A percentile compares a stretch with the other conserved stretches of the same genome.
phyloP scores from a whole-genome alignment of 2,797 vertebrate genomes.

The Australoheros facetus region DNA sequence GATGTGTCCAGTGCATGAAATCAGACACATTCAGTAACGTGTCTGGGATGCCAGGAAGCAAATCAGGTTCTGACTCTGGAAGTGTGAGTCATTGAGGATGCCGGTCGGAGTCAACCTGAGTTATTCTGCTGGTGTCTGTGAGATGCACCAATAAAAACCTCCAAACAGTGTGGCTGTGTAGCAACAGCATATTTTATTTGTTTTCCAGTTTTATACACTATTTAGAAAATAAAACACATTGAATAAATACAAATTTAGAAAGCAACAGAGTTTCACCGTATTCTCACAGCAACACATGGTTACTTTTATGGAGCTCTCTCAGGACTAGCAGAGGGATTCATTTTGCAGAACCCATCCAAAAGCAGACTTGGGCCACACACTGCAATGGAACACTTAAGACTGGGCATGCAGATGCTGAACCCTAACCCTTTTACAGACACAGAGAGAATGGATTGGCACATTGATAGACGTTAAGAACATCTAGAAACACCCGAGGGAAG shows the following conservation, averaged over 20 bases:
- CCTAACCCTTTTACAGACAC: constrained; percentile 63
- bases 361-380: constrained; percentile 74
- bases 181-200: constrained; percentile 75
- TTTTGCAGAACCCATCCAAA: constrained; percentile 54
- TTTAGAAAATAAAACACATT: constrained; percentile 84
- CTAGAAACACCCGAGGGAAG: constrained; percentile 70
- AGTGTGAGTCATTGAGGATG: neutral
- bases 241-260: constrained; percentile 86
- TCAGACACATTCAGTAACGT: neutral
- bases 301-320: constrained; percentile 61
- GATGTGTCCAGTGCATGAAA: neutral
- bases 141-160: neutral
- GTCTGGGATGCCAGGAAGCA: neutral
- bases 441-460: constrained; percentile 77
- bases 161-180: constrained; percentile 23
- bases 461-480: constrained; percentile 75
- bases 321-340: constrained; percentile 55
- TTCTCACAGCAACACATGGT: constrained; percentile 68
- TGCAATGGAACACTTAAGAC: constrained; percentile 78
- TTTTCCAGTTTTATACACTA: constrained; percentile 75
- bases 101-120: neutral
- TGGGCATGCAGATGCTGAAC: constrained; percentile 82
- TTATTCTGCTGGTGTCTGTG: neutral
- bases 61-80: neutral
- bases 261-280: constrained; percentile 66